Conservation (phyloP, 2,888 invertebrate species). For the Unio pictorum region DNA sequence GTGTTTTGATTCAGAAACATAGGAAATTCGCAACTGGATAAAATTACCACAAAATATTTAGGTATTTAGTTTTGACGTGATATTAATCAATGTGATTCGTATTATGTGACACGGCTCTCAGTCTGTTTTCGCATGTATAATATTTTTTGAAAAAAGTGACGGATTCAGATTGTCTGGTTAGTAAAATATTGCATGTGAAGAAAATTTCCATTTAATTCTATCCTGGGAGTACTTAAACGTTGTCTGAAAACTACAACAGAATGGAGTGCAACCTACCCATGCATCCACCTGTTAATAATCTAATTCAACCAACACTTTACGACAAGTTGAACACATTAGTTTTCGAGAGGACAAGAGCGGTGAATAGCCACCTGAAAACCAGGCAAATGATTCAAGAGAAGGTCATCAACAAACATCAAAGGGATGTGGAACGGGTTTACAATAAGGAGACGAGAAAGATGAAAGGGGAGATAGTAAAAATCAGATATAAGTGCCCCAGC, state of each 20-base stretch:
- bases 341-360: constrained; percentile 26
- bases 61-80: too few relatives aligned
- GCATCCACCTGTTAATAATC: constrained; percentile 32
- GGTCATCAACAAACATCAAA: constrained; percentile 26
- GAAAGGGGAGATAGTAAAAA: constrained; percentile 20
- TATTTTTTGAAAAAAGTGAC: too few relatives aligned
- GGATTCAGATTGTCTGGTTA: too few relatives aligned
- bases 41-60: too few relatives aligned
- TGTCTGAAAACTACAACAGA: neutral
- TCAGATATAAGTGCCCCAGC: constrained; percentile 27
- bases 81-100: too few relatives aligned
- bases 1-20: too few relatives aligned
- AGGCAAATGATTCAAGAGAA: constrained; percentile 24
- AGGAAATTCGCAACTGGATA: too few relatives aligned
- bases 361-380: constrained; percentile 23
- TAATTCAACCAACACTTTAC: constrained; percentile 19
- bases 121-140: too few relatives aligned
- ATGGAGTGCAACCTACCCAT: constrained; percentile 38
- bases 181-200: too few relatives aligned
- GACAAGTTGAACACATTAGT: constrained; percentile 28
- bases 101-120: too few relatives aligned
- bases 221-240: too few relatives aligned
- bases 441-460: constrained; percentile 18
- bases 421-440: constrained; percentile 22
- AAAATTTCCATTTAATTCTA: too few relatives aligned